Base-by-base conservation (phyloP, 92 coral and sea anemone species). In the Palythoa heliodiscus region DNA sequence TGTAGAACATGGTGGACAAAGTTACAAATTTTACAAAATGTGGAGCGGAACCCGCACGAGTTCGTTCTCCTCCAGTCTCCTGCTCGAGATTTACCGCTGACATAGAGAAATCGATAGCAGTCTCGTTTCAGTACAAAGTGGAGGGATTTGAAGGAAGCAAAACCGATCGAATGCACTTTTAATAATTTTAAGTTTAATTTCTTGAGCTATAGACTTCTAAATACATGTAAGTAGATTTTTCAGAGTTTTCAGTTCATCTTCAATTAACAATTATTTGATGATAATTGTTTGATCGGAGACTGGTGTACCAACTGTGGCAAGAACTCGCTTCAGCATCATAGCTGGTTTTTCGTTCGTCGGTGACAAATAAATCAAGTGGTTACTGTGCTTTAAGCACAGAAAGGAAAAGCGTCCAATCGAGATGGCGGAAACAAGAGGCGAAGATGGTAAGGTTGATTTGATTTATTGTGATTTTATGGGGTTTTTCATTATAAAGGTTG, bases 381-480 rank as follows among this genome's bases (percentile, higher is more conserved):
- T 61, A 19, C 43, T 79, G 57, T 79, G 84, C 47, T 60, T 47
- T 79, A 29, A 61, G 55, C 35, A 61, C 60, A 47, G 53, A 43
- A 15, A 19, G 57, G 10, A 17, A 8, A 19, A 39, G 63, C 73
- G 73, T 64, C 53, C 58, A 64, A 64, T 43, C 63, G 43, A 67
- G 40, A 79, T 79, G 84, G 71, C 84, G 84, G 84, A 79, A 79
- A 15, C 29, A 43, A 61, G 58, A 79, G 84, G 69, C 43, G 84
- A 79, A 79, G 50, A 60, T 43, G 84, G 84, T 79, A 79, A 20
- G 84, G 39, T 79, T 40, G 20, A 61, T 13, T 47, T 40, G 54
- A 63, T 64, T 24, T 14, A 60, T 20, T 20, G 71, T 55, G 22
- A 40, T 57, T 24, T 40, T 63, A 13, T 37, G 11, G 37, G 73